phyloP scores from a whole-genome alignment of 2,113 vertebrate species.

The Saccopteryx leptura region DNA sequence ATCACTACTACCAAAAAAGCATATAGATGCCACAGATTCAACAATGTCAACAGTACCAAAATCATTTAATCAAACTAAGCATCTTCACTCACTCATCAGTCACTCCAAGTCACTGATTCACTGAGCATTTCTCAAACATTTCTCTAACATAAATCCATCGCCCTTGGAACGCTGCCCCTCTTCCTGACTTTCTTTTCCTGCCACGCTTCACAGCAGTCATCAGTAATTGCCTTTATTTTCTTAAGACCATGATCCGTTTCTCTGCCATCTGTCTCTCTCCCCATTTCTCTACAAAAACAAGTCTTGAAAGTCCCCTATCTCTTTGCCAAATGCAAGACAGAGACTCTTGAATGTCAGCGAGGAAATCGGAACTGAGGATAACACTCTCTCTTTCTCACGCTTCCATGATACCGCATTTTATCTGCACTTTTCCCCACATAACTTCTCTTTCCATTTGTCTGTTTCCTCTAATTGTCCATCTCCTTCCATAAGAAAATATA shows the following conservation, averaged over 20 bases:
- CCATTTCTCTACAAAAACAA: not conserved
- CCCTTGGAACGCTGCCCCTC: not conserved
- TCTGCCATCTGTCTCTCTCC: not conserved
- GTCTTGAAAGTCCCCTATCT: not conserved
- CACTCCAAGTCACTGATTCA: not conserved
- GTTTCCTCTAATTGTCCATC: not conserved
- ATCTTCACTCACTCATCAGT: not conserved
- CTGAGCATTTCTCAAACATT: not conserved
- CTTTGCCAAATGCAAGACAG: not conserved
- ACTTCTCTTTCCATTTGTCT: not conserved
- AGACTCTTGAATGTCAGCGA: not conserved
- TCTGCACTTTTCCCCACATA: not conserved
- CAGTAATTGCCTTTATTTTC: not conserved
- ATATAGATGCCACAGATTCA: not conserved
- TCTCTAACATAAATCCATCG: not conserved
- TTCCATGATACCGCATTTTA: not conserved
- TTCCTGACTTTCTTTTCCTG: not conserved
- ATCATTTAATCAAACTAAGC: not conserved
- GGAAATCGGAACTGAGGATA: not conserved
- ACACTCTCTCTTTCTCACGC: not conserved
- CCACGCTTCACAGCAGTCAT: not conserved
- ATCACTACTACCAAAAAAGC: not conserved
- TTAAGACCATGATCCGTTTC: not conserved
- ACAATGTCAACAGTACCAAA: not conserved
- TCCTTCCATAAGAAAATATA: not conserved